Base-by-base conservation (phyloP, 2,888 invertebrate genomes). In the Polydesmus complanatus region DNA sequence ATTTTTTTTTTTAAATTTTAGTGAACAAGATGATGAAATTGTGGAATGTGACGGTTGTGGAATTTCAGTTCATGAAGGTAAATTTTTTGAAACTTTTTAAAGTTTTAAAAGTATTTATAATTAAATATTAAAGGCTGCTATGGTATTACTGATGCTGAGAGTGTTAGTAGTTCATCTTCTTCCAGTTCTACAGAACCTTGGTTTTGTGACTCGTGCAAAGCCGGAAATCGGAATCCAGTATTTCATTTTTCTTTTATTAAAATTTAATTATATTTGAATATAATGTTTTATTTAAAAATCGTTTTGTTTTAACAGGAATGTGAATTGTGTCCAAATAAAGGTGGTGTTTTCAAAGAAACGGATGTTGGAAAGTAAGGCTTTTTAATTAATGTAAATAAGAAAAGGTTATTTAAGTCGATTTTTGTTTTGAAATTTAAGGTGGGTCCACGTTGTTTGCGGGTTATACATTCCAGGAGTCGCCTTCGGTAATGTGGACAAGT, bases 131-230 rank as follows among this genome's bases (percentile, higher is more conserved):
- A 67, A 84, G 85, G 90, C 65, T 96, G 95, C 71, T 95, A 96
- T 75, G 95, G 95, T 3, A 88, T 95, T 49, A 88, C 89, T 53
- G 95, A 96, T 72, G 85, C 86, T 53, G 86, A 86, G 50, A 93
- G 91, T 75, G 83, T 91, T 64, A 88, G 90, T 3, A 94, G 94
- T 71, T 91, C 93, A 26, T 88, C 89, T 65, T 95, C 95, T 18
- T 85, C 93, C 0, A 91, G 92, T 60, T 92, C 94, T 27, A 96
- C 95, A 0, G 96, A 97, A 66, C 96, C 96, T 0, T 98, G 98
- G 98, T 98, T 98, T 75, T 98, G 98, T 78, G 97, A 98, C 74
- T 91, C 96, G 3, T 98, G 98, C 71, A 86, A 89, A 68, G 93
- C 93, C 22, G 92, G 91, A 0, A 84, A 89, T 18, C 82, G 80